Evolutionary conservation across 37 sponge, comb jelly and placozoan species (phyloP).

Genomic region (Aphrocallistes beatrix): DNA sequence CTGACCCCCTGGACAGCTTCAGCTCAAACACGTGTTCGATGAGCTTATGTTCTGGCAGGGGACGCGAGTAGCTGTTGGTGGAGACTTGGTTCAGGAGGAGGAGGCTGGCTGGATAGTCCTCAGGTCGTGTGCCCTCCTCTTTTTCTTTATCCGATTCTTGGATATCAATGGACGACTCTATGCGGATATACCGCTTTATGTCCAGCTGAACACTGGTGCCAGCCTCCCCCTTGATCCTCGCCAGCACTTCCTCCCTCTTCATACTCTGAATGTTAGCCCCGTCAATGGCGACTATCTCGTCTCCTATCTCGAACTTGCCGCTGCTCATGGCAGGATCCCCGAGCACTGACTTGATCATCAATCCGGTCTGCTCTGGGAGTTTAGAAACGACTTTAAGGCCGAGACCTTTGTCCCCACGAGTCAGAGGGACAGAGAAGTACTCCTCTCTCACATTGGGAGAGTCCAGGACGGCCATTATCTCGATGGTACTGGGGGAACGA

Average conservation of each 20-base stretch:
- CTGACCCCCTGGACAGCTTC: not conserved
- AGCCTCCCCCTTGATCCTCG: not conserved
- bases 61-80: conserved; percentile 14
- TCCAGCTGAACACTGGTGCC: not conserved
- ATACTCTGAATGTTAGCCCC: conserved; percentile 5
- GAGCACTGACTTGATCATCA: not conserved
- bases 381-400: not conserved
- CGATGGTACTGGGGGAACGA: not conserved
- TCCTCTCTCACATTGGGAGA: not conserved
- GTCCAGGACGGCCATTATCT: conserved; percentile 1
- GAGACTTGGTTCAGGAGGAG: not conserved
- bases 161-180: not conserved
- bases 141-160: not conserved
- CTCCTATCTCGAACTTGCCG: not conserved
- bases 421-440: not conserved
- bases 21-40: not conserved
- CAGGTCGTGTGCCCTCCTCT: not conserved
- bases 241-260: not conserved
- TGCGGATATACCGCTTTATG: not conserved
- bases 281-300: not conserved
- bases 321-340: conserved; percentile 13
- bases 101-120: not conserved
- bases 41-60: not conserved
- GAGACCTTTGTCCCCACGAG: not conserved
- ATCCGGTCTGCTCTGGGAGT: not conserved